A percentile compares a stretch with the other conserved stretches of the same genome.
phyloP scores from a whole-genome alignment of 2,797 vertebrate species.

The Podarcis lilfordi region DNA sequence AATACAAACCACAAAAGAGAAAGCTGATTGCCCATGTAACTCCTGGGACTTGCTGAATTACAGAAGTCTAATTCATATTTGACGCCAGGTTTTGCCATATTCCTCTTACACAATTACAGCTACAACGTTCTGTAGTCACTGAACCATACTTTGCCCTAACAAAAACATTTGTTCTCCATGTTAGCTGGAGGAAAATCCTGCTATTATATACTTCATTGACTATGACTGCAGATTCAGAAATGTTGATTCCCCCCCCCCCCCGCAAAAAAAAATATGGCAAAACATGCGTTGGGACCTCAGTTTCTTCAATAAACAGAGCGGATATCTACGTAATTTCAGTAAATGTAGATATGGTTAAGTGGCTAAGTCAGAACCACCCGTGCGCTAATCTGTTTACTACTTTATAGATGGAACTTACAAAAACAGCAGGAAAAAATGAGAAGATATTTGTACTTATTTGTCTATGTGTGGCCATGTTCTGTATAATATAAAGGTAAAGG shows the following conservation, averaged over 20 bases:
- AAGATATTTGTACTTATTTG: neutral
- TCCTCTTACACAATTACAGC: neutral
- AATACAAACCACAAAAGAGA: constrained; percentile 14
- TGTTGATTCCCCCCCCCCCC: too few species aligned
- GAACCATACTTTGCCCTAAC: neutral
- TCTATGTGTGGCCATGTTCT: neutral
- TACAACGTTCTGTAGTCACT: neutral
- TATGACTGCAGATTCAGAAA: neutral
- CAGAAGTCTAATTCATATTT: neutral
- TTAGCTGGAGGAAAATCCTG: neutral
- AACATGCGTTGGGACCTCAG: neutral
- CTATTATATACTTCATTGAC: neutral
- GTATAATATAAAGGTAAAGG: neutral
- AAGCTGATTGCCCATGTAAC: neutral
- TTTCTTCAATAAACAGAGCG: neutral
- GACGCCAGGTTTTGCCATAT: neutral
- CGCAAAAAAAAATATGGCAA: too few species aligned
- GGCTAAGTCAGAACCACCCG: neutral
- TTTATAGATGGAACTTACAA: neutral
- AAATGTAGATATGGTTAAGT: neutral
- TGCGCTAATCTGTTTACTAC: neutral
- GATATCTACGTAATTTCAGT: neutral
- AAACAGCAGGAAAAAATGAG: neutral
- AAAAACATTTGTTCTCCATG: constrained; percentile 2
- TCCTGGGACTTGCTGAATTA: constrained; percentile 11